Evolutionary conservation across 1,140 invertebrate species (phyloP).

Genomic region (Ephestia elutella): DNA sequence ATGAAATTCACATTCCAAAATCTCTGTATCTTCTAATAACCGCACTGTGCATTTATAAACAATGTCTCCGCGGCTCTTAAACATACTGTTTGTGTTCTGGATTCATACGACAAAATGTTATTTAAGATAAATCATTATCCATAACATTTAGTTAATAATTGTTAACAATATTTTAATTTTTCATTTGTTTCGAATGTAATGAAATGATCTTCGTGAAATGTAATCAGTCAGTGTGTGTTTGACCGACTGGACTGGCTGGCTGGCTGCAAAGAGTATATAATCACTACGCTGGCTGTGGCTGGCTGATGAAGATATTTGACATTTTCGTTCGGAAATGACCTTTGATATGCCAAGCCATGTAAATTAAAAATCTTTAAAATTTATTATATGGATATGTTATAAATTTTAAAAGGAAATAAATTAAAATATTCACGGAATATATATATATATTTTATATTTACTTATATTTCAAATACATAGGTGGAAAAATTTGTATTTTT

Average conservation of each 20-base stretch:
- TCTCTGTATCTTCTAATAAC: slow-evolving; percentile 94
- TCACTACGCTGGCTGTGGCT: not conserved
- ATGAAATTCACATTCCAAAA: slow-evolving; percentile 96
- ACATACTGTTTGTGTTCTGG: slow-evolving; percentile 62
- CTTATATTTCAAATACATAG: too few relatives aligned
- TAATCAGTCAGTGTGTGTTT: not conserved
- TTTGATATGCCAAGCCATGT: not conserved
- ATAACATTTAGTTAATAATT: not conserved
- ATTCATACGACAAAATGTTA: not conserved
- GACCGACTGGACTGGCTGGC: not conserved
- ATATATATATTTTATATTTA: too few relatives aligned
- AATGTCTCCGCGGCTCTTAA: slow-evolving; percentile 84
- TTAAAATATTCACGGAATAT: too few relatives aligned
- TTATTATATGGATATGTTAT: too few relatives aligned
- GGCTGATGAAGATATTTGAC: slow-evolving; percentile 23
- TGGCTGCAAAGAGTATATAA: too few relatives aligned
- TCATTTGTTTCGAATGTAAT: slow-evolving; percentile 22
- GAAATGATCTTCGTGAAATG: slow-evolving; percentile 13
- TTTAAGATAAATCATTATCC: too few relatives aligned
- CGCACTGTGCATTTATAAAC: slow-evolving; percentile 95
- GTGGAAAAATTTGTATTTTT: too few relatives aligned
- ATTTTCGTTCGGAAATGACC: slow-evolving; percentile 11
- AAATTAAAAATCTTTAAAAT: too few relatives aligned
- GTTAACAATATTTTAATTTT: slow-evolving; percentile 1
- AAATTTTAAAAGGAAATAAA: not conserved